A percentile compares a stretch with the other conserved stretches of the same genome.
Conservation (phyloP, 2,113 vertebrate genomes). For the Pitta sordida region DNA sequence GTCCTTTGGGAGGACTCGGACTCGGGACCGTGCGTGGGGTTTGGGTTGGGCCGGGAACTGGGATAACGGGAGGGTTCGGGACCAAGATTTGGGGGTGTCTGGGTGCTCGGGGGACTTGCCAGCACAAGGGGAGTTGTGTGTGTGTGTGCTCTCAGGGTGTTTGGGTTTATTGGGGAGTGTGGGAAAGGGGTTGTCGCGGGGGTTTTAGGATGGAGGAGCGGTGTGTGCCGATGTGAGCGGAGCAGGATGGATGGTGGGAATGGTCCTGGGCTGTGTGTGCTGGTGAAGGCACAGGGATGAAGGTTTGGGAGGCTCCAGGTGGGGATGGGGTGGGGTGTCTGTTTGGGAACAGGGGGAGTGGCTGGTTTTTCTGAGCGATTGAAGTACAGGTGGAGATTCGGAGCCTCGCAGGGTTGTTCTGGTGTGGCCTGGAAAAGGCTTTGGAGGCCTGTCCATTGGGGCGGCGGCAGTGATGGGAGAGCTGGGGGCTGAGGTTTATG, state of each 20-base stretch:
- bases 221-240: rapidly evolving
- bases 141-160: not conserved
- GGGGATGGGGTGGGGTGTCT: rapidly evolving
- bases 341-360: not conserved
- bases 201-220: not conserved
- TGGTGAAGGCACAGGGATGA: not conserved
- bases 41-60: not conserved
- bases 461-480: not conserved
- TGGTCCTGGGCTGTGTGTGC: too few relatives aligned
- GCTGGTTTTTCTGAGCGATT: not conserved
- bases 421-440: not conserved
- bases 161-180: not conserved
- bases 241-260: not conserved
- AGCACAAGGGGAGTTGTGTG: not conserved
- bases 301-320: not conserved
- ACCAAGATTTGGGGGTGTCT: not conserved
- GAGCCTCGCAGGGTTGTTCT: not conserved
- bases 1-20: not conserved
- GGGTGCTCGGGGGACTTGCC: not conserved
- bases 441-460: not conserved
- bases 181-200: rapidly evolving
- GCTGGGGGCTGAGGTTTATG: not conserved
- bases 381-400: not conserved
- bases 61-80: not conserved
- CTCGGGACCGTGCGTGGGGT: not conserved